Evolutionary conservation across 2,113 vertebrate genomes (phyloP).

Genomic region (Nymphicus hollandicus): DNA sequence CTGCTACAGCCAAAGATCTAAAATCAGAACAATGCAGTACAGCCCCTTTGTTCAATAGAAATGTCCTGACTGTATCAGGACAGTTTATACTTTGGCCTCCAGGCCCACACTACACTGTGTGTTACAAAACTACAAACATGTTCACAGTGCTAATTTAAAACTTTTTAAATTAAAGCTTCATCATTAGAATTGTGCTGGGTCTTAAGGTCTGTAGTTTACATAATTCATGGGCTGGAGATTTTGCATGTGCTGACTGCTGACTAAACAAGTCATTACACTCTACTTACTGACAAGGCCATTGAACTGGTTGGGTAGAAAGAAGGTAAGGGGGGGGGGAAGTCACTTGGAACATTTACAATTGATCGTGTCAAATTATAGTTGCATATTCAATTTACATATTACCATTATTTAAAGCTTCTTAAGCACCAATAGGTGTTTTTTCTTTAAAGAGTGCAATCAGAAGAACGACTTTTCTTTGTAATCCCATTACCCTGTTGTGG

Average conservation of each 20-base stretch:
- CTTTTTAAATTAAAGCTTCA: background rate
- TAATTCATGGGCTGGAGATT: conserved; percentile 23
- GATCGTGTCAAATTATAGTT: background rate
- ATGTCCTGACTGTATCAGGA: accelerated
- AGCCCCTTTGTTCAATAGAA: accelerated
- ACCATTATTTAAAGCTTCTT: background rate
- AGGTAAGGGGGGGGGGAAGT: background rate
- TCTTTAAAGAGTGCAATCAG: background rate
- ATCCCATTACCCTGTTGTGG: background rate
- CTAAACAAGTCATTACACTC: background rate
- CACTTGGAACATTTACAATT: background rate
- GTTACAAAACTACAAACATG: background rate
- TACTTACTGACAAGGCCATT: background rate
- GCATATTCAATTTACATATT: background rate
- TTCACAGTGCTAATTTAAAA: background rate
- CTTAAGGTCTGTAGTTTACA: conserved; percentile 25
- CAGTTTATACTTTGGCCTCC: background rate
- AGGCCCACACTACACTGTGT: background rate
- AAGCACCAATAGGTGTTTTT: background rate
- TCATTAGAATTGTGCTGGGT: background rate
- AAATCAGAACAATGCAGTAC: background rate
- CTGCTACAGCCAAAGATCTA: background rate
- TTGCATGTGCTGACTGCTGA: conserved; percentile 12
- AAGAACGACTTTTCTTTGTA: background rate
- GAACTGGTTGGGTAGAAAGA: background rate